A percentile compares a stretch with the other conserved stretches of the same genome.
phyloP scores from a whole-genome alignment of 1,140 invertebrate genomes.

The Mactra quadrangularis region DNA sequence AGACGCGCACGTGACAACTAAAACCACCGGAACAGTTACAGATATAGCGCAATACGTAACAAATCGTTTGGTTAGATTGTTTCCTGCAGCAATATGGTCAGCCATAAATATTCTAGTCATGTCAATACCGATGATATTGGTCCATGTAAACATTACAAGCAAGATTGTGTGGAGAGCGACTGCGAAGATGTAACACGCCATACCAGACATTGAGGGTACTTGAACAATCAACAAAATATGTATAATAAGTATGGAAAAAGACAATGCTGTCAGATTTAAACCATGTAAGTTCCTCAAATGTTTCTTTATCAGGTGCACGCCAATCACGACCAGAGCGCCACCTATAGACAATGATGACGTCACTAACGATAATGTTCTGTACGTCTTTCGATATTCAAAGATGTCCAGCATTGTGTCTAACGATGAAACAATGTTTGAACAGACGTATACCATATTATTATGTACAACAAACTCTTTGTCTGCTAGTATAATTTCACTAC shows the following conservation, averaged over 20 bases:
- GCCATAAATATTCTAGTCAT: constrained; percentile 20
- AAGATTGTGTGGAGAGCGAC: constrained; percentile 17
- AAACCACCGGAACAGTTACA: neutral
- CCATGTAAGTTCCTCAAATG: constrained; percentile 34
- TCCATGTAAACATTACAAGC: constrained; percentile 34
- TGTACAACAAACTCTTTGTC: neutral
- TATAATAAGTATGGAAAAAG: neutral
- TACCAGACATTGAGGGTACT: neutral
- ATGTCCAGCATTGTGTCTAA: neutral
- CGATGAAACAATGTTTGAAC: neutral
- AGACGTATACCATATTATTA: constrained; percentile 12
- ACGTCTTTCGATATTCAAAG: neutral
- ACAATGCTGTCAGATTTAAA: constrained; percentile 29
- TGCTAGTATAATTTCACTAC: neutral
- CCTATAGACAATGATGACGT: constrained; percentile 19
- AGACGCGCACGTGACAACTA: neutral
- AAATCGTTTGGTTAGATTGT: neutral
- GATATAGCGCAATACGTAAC: neutral
- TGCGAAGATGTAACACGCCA: constrained; percentile 6
- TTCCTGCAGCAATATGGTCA: neutral
- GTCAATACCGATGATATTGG: constrained; percentile 49
- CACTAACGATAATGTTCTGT: constrained; percentile 20
- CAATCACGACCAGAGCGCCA: neutral
- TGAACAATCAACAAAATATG: constrained; percentile 35
- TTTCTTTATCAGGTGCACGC: neutral